A percentile compares a stretch with the other conserved stretches of the same genome.
Evolutionary conservation across 2,888 invertebrate genomes (phyloP).

Genomic region (Xanthostigma xanthostigma): DNA sequence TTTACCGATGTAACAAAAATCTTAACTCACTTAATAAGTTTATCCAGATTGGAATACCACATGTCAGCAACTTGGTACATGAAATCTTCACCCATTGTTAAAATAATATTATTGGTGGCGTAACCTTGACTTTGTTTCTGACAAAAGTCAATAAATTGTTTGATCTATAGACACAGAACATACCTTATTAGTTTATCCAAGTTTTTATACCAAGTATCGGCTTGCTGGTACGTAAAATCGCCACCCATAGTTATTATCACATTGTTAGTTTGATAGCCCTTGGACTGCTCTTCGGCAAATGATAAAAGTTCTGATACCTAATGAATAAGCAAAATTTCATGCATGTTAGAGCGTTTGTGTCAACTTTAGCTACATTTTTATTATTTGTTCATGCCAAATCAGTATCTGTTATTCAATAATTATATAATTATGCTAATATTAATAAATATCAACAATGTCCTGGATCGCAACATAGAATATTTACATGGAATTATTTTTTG

Average conservation of each 20-base stretch:
- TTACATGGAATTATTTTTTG: too few species aligned
- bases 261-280: slow-evolving; percentile 39
- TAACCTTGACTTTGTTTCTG: slow-evolving; percentile 37
- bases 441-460: too few species aligned
- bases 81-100: slow-evolving; percentile 90
- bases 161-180: slow-evolving; percentile 31
- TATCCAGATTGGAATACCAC: slow-evolving; percentile 81
- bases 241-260: slow-evolving; percentile 56
- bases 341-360: too few species aligned
- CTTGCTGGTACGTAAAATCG: slow-evolving; percentile 54
- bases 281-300: slow-evolving; percentile 27
- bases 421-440: too few species aligned
- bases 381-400: too few species aligned
- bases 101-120: slow-evolving; percentile 57
- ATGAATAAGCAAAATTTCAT: slow-evolving; percentile 3
- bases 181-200: slow-evolving; percentile 60
- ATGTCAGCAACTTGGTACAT: slow-evolving; percentile 52
- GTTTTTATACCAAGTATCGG: slow-evolving; percentile 46
- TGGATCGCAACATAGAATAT: too few species aligned
- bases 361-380: not conserved
- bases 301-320: slow-evolving; percentile 25
- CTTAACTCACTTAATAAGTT: slow-evolving; percentile 60
- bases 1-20: too few species aligned
- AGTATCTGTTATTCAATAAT: too few species aligned
- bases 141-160: slow-evolving; percentile 38